phyloP scores from a whole-genome alignment of 2,113 vertebrate species.

The Tapirus terrestris region DNA sequence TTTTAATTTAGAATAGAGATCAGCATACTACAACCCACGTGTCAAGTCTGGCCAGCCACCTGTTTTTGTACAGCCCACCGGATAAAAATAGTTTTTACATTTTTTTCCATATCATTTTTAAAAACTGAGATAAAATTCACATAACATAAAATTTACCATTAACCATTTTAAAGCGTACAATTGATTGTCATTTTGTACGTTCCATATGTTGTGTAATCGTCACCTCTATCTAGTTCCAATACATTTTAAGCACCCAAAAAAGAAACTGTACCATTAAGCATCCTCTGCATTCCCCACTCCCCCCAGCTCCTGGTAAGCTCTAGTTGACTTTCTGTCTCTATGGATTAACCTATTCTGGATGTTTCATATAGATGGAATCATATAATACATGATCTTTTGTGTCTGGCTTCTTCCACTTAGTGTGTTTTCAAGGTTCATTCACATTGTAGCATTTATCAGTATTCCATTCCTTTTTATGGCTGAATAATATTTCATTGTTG shows the following conservation, averaged over 20 bases:
- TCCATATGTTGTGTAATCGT: not conserved
- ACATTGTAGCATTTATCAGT: not conserved
- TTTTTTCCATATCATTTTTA: not conserved
- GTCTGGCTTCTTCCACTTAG: not conserved
- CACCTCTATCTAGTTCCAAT: not conserved
- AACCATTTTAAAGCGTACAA: not conserved
- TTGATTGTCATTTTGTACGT: not conserved
- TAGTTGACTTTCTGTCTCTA: not conserved
- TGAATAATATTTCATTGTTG: not conserved
- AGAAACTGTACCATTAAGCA: not conserved
- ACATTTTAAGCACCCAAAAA: not conserved
- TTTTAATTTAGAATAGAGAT: conserved; percentile 11
- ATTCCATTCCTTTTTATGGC: not conserved
- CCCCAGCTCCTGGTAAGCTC: not conserved
- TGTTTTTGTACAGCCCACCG: not conserved
- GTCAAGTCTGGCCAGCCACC: not conserved
- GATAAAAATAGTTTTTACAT: not conserved
- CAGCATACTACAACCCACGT: not conserved
- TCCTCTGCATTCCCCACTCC: not conserved
- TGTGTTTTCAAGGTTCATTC: not conserved
- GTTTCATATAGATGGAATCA: not conserved
- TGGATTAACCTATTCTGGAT: not conserved
- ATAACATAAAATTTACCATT: not conserved
- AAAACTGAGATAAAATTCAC: not conserved
- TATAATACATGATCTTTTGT: not conserved